Evolutionary conservation across 2,113 vertebrate species (phyloP).

Genomic region (Oryzias melastigma): DNA sequence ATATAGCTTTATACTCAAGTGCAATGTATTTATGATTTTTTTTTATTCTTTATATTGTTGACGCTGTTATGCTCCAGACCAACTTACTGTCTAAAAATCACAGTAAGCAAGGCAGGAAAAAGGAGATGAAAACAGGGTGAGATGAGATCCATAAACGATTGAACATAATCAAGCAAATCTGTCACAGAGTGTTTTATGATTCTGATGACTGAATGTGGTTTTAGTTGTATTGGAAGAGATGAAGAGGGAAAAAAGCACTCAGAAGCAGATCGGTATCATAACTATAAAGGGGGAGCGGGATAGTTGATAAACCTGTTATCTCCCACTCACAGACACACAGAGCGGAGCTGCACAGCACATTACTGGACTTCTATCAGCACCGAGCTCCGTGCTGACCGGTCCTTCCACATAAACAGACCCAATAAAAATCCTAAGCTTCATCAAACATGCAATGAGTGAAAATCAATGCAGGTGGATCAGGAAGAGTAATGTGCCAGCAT

Average conservation of each 20-base stretch:
- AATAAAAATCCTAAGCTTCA: neutral
- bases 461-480: no score
- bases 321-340: slow-evolving; percentile 43
- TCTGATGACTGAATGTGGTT: slow-evolving; percentile 14
- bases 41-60: no score
- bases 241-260: slow-evolving; percentile 10
- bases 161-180: no score
- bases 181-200: neutral
- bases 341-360: slow-evolving; percentile 29
- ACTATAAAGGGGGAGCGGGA: slow-evolving; percentile 52
- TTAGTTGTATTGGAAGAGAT: neutral
- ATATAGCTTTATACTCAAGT: no score
- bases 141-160: no score
- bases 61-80: no score
- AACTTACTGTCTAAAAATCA: no score
- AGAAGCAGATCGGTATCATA: slow-evolving; percentile 61
- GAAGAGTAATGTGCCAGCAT: no score
- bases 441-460: no score
- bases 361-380: slow-evolving; percentile 34
- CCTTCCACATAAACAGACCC: slow-evolving; percentile 9
- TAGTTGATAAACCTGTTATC: slow-evolving; percentile 65
- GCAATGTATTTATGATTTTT: no score
- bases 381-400: slow-evolving; percentile 37
- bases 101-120: no score
- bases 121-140: no score